These are phyloP conservation scores for Sepioteuthis lessoniana DNA, from an alignment of 2,888 invertebrate species.

Conservation along the genomic window DNA sequence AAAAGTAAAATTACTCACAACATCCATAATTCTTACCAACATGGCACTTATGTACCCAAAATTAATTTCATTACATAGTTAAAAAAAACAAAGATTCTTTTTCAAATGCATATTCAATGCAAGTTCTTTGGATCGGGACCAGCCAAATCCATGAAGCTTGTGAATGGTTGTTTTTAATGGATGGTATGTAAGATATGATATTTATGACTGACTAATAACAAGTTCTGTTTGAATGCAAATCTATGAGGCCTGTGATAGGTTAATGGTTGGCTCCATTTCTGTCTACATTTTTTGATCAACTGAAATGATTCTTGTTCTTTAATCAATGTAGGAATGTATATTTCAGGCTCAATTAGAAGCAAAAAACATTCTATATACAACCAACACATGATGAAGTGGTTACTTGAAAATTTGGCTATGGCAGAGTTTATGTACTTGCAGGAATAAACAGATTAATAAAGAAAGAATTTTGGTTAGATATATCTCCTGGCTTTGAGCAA, in stretches of 20 bases:
- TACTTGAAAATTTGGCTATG: neutral
- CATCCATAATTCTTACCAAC: neutral
- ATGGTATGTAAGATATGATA: neutral
- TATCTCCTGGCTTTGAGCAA: neutral
- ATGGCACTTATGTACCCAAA: neutral
- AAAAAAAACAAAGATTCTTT: neutral
- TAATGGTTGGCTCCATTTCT: neutral
- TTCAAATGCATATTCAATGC: neutral
- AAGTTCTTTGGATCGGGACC: neutral
- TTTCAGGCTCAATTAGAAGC: neutral
- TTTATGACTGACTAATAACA: neutral
- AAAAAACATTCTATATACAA: neutral
- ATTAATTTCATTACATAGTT: neutral
- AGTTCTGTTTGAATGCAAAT: neutral
- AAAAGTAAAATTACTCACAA: neutral
- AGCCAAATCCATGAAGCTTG: neutral
- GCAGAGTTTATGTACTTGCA: neutral
- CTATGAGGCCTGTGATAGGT: neutral
- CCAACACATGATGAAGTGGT: neutral
- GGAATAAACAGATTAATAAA: neutral
- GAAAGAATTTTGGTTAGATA: too few species aligned
- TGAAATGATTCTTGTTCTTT: neutral
- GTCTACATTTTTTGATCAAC: neutral
- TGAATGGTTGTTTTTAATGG: neutral
- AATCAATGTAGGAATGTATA: neutral